Base-by-base conservation (phyloP, 1,140 invertebrate genomes). In the Drosophila saltans region DNA sequence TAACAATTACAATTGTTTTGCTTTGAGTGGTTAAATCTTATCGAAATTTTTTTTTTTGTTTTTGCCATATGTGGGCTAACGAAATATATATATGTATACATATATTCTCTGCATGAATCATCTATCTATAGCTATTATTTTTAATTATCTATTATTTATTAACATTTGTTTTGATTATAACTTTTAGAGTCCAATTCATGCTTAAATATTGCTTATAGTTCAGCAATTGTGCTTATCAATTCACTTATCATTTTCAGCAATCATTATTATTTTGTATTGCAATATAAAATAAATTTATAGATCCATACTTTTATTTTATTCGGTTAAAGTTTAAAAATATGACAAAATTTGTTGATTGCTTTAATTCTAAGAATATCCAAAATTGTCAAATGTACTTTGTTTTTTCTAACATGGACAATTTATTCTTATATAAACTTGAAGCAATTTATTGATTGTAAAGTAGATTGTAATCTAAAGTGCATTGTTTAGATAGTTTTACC, bases 81-180 rank as follows among this genome's bases (percentile, higher is more conserved):
- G 66, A 65, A 59, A 30, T 2, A 30, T 30, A 4, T 30, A 30
- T 30, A 0, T 30, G 0, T 0, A 4, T 30, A 30, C 0, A 26
- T 63, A 33, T 11, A 11, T 9, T 39, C 33, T 2, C 26, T 52
- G 39, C 10, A 11, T 21, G 10, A 21, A 28, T 48, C 6, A 48
- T 58, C 21, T 28, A 36, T 55, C 33, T 16, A 9, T 72, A 56
- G 70, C 11, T 76, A 60, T 76, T 48, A 39, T n/a, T 76, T 21
- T 33, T 64, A 77, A 77, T 70, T 77, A 76, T n/a, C 30, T 40
- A 60, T 65, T 59, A 77, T 70, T 60, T 77, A 77, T 77, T 63
- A 65, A 64, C 73, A 70, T 57, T 76, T 33, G 58, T 56, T 77
- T 56, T 76, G 59, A 70, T 76, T 33, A 39, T 58, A n/a, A 58